These are phyloP conservation scores for Brachionus calyciflorus DNA, from an alignment of 1,140 invertebrate genomes.

Conservation along the genomic window DNA sequence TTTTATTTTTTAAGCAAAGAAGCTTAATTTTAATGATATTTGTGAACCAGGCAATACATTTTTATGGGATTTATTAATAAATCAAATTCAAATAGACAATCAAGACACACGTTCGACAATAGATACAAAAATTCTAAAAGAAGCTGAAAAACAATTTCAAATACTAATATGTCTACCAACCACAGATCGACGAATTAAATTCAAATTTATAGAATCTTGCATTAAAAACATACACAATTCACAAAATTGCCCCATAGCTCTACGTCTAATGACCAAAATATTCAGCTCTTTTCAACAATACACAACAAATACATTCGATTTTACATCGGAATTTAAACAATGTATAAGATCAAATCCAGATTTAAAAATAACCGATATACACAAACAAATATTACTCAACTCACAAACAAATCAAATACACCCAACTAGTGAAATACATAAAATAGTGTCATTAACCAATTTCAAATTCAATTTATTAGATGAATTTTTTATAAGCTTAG, in stretches of 20 bases:
- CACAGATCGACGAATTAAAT: conserved; percentile 74
- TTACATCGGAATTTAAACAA: neutral
- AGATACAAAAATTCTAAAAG: conserved; percentile 53
- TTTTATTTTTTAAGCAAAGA: conserved; percentile 71
- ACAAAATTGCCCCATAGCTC: conserved; percentile 80
- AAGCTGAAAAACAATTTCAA: conserved; percentile 84
- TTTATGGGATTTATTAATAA: conserved; percentile 87
- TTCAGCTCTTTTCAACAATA: conserved; percentile 82
- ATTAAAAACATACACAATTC: conserved; percentile 77
- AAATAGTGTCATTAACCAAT: conserved; percentile 21
- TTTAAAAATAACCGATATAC: neutral
- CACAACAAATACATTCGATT: neutral
- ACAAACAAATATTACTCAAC: neutral
- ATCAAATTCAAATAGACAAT: conserved; percentile 13
- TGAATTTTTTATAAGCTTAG: conserved; percentile 9
- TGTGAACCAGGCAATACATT: conserved; percentile 82
- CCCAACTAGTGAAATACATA: conserved; percentile 23
- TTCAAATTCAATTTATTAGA: neutral
- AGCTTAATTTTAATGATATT: conserved; percentile 89
- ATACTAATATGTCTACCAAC: conserved; percentile 83
- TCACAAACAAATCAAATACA: neutral
- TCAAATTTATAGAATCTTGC: conserved; percentile 91
- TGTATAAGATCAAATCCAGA: neutral
- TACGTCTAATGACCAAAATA: conserved; percentile 80
- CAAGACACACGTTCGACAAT: conserved; percentile 58